These are phyloP conservation scores for Atethmia centrago DNA, from an alignment of 2,888 invertebrate genomes.

Conservation along the genomic window DNA sequence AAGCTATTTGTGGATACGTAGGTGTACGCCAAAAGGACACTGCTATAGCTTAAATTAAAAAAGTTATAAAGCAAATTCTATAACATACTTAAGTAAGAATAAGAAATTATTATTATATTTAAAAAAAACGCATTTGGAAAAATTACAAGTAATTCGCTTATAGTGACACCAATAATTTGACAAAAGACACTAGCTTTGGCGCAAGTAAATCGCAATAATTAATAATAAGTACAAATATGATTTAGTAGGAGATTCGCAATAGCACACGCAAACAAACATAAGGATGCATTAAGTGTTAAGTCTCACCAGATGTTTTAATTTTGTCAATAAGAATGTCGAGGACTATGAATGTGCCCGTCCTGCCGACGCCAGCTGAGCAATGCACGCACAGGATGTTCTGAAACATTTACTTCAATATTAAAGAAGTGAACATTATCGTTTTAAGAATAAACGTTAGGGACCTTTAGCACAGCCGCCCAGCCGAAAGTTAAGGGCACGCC, in stretches of 20 bases:
- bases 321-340: slow-evolving; percentile 99
- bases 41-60: not conserved
- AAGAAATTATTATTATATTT: not conserved
- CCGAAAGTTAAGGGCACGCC: no score
- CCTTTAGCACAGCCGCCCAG: not conserved
- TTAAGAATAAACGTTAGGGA: not conserved
- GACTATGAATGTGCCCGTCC: slow-evolving; percentile 99
- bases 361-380: slow-evolving; percentile 98
- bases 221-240: not conserved
- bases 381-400: slow-evolving; percentile 96
- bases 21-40: not conserved
- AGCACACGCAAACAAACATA: slow-evolving; percentile 24
- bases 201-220: not conserved
- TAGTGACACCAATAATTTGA: not conserved
- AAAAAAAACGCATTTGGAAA: not conserved
- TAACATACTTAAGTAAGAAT: not conserved
- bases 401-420: slow-evolving; percentile 57
- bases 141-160: slow-evolving; percentile 5
- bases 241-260: slow-evolving; percentile 17
- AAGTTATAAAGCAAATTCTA: not conserved
- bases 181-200: not conserved
- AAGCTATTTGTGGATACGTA: not conserved
- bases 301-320: slow-evolving; percentile 94
- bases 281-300: slow-evolving; percentile 5
- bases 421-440: not conserved